phyloP scores from a whole-genome alignment of 2,888 invertebrate genomes.

The Melinopterus prodromus region DNA sequence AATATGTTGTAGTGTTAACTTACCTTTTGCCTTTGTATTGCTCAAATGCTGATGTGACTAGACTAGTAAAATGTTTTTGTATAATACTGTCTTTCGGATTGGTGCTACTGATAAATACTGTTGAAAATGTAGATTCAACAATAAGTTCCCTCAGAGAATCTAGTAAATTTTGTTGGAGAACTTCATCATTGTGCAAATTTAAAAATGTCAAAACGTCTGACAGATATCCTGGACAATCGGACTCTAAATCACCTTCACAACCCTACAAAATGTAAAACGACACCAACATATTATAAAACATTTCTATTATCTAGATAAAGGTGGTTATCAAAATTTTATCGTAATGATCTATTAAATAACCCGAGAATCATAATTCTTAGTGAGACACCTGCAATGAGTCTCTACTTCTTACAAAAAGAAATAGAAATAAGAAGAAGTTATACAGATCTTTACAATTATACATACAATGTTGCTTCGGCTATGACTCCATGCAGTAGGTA shows the following conservation, averaged over 20 bases:
- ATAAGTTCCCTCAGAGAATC: constrained; percentile 64
- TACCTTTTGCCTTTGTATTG: constrained; percentile 61
- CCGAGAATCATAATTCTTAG: too few species aligned
- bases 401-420: not conserved
- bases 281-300: constrained; percentile 5
- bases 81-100: constrained; percentile 57
- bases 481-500: constrained; percentile 31
- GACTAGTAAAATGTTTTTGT: constrained; percentile 60
- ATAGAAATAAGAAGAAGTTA: not conserved
- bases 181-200: constrained; percentile 64
- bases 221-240: constrained; percentile 34
- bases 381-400: not conserved
- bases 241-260: constrained; percentile 31
- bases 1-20: constrained; percentile 42
- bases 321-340: not conserved
- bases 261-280: constrained; percentile 24
- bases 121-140: constrained; percentile 55
- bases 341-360: too few species aligned
- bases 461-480: constrained; percentile 28
- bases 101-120: constrained; percentile 47
- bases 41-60: constrained; percentile 58
- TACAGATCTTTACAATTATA: too few species aligned
- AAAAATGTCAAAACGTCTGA: constrained; percentile 64
- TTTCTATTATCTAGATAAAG: not conserved
- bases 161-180: constrained; percentile 63